These are phyloP conservation scores for Eristalis tenax DNA, from an alignment of 2,888 invertebrate genomes.

Conservation along the genomic window DNA sequence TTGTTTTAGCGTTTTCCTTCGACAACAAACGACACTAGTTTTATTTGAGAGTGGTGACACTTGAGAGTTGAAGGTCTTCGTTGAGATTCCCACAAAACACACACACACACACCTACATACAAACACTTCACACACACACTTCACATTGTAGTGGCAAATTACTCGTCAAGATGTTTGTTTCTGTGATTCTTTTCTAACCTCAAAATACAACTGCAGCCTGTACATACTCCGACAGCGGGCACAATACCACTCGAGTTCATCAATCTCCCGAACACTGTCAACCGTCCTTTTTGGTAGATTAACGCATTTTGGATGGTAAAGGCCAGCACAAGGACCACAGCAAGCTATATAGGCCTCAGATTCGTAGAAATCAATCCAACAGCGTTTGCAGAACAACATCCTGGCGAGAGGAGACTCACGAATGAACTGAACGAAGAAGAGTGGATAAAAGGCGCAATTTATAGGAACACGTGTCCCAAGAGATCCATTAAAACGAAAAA, in stretches of 20 bases:
- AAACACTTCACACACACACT: too few species aligned
- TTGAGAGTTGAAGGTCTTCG: constrained; percentile 70
- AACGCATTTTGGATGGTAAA: constrained; percentile 78
- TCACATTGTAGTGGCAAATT: constrained; percentile 44
- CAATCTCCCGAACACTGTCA: constrained; percentile 72
- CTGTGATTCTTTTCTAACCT: constrained; percentile 74
- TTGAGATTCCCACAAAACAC: constrained; percentile 59
- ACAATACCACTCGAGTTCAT: constrained; percentile 79
- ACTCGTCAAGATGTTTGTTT: constrained; percentile 30
- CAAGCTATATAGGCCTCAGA: constrained; percentile 76
- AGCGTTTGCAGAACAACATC: constrained; percentile 79
- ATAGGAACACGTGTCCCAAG: constrained; percentile 55
- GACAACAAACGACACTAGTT: constrained; percentile 35
- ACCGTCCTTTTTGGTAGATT: constrained; percentile 73
- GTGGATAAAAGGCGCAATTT: constrained; percentile 55
- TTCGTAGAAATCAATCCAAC: constrained; percentile 79
- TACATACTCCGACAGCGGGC: constrained; percentile 78
- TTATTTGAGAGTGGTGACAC: constrained; percentile 40
- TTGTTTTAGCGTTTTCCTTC: constrained; percentile 51
- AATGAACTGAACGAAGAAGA: constrained; percentile 12
- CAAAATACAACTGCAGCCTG: constrained; percentile 79
- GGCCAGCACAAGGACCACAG: constrained; percentile 78
- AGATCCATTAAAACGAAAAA: constrained; percentile 73
- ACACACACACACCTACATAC: constrained; percentile 15
- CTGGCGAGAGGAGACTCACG: constrained; percentile 52